Percentiles rank a stretch among this genome's conserved stretches.
phyloP scores from a whole-genome alignment of 1,140 invertebrate genomes.

The Orchestia grillus region DNA sequence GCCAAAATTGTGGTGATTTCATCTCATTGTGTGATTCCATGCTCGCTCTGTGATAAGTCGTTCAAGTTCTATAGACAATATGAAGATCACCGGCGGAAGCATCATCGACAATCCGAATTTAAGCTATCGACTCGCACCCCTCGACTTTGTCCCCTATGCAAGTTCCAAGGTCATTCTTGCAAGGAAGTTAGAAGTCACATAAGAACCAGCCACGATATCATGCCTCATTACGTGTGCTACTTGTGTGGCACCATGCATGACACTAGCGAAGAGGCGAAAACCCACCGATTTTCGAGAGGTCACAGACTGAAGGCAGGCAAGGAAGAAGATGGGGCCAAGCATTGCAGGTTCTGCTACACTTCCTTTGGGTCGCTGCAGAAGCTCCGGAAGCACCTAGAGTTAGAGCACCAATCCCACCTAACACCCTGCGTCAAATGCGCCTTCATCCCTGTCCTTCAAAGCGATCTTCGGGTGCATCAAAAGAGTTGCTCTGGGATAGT shows the following conservation, averaged over 20 bases:
- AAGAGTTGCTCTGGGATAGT: conserved; percentile 4
- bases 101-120: conserved; percentile 4
- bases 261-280: conserved; percentile 50
- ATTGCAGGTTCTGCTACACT: conserved; percentile 47
- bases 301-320: conserved; percentile 50
- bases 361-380: neutral
- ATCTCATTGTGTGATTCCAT: neutral
- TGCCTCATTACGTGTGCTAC: conserved; percentile 43
- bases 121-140: conserved; percentile 8
- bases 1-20: conserved; percentile 1
- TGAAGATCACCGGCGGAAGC: conserved; percentile 24
- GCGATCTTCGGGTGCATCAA: conserved; percentile 15
- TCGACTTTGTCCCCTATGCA: neutral
- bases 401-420: conserved; percentile 12
- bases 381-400: conserved; percentile 37
- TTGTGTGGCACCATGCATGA: conserved; percentile 52
- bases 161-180: conserved; percentile 19
- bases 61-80: conserved; percentile 48
- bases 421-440: conserved; percentile 54
- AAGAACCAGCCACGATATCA: neutral
- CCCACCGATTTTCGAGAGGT: conserved; percentile 35
- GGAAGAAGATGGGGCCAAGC: conserved; percentile 28
- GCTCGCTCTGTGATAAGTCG: neutral
- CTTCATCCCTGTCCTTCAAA: conserved; percentile 9
- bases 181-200: conserved; percentile 26